A percentile compares a stretch with the other conserved stretches of the same genome.
These are phyloP conservation scores for Ips nitidus DNA, from an alignment of 1,140 invertebrate species.

Conservation along the genomic window DNA sequence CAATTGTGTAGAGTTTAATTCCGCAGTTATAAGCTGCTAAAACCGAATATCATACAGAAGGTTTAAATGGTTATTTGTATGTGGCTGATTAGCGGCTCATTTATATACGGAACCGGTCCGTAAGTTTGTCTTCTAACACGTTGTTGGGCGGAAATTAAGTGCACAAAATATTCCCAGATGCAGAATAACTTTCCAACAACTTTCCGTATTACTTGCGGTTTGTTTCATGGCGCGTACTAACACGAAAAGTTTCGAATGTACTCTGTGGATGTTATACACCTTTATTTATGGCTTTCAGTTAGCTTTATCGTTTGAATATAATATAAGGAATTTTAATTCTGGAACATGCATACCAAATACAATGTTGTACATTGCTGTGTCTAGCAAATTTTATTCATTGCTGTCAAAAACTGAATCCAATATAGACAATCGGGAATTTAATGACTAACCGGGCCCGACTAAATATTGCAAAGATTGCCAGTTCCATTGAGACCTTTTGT, in stretches of 20 bases:
- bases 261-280: constrained; percentile 3
- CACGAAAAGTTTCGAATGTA: constrained; percentile 27
- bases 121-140: constrained; percentile 41
- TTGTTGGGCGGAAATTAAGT: constrained; percentile 44
- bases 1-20: no score
- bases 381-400: no score
- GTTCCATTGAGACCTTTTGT: no score
- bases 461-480: no score
- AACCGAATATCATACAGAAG: not conserved
- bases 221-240: constrained; percentile 27
- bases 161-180: constrained; percentile 43
- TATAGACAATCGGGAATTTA: no score
- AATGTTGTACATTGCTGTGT: no score
- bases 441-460: no score
- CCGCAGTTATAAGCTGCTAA: no score
- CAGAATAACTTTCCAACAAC: constrained; percentile 40
- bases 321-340: not conserved
- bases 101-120: constrained; percentile 45
- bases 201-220: constrained; percentile 33
- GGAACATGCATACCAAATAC: no score
- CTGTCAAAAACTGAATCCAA: no score
- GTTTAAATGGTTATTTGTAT: constrained; percentile 34
- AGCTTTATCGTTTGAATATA: no score
- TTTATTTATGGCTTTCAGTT: not conserved
- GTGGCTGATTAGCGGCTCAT: constrained; percentile 42